Conservation (phyloP, 2,797 vertebrate species). For the Rhinophrynus dorsalis region DNA sequence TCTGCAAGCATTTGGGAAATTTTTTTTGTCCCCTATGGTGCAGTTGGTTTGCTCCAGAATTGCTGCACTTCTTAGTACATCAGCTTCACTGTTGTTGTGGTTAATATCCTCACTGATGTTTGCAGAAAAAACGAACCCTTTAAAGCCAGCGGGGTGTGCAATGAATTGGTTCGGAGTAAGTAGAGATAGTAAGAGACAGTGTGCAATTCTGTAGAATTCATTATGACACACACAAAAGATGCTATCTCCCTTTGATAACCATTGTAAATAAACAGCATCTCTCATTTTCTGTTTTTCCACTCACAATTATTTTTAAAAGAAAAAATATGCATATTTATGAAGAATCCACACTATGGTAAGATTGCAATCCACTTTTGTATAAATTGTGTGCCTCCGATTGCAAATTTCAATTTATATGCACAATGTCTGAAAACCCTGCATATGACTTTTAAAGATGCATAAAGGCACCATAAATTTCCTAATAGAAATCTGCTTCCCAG, state of each 20-base stretch:
- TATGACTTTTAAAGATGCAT: constrained; percentile 42
- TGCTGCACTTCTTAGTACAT: too few relatives aligned
- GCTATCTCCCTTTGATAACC: constrained; percentile 13
- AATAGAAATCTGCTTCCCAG: constrained; percentile 40
- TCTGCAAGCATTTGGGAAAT: too few relatives aligned
- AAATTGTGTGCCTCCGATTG: constrained; percentile 24
- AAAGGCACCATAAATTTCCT: constrained; percentile 35
- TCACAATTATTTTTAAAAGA: constrained; percentile 11
- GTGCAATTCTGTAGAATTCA: constrained; percentile 17
- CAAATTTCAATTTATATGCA: constrained; percentile 47
- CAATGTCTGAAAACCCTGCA: constrained; percentile 20
- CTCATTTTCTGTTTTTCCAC: constrained; percentile 13
- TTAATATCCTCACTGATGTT: too few relatives aligned
- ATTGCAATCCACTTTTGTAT: background rate
- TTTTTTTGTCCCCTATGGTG: too few relatives aligned
- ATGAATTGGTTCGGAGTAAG: too few relatives aligned
- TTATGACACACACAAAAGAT: background rate
- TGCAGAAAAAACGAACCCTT: too few relatives aligned
- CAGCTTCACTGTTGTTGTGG: too few relatives aligned
- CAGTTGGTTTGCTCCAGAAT: too few relatives aligned
- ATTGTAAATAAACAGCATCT: constrained; percentile 6
- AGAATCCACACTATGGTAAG: background rate
- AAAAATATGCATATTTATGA: constrained; percentile 40
- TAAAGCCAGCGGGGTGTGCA: too few relatives aligned
- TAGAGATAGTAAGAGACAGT: too few relatives aligned